Conservation (phyloP, 2,113 vertebrate genomes). For the Tragulus kanchil region DNA sequence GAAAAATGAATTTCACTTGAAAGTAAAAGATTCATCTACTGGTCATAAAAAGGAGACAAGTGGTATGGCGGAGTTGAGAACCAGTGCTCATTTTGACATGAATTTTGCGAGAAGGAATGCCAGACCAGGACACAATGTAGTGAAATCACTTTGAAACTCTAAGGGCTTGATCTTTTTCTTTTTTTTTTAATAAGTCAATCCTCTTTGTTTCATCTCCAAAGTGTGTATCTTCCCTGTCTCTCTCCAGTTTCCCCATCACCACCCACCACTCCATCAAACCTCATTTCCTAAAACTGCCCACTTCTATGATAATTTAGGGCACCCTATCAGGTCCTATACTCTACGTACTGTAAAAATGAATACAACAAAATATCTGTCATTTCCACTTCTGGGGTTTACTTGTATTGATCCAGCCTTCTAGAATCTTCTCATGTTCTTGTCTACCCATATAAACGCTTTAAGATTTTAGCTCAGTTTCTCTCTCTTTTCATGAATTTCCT, state of each 20-base stretch:
- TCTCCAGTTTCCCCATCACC: not conserved
- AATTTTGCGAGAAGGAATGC: not conserved
- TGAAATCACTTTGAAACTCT: not conserved
- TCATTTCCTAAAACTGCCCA: not conserved
- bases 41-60: not conserved
- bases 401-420: not conserved
- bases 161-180: not conserved
- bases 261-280: not conserved
- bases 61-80: not conserved
- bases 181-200: not conserved
- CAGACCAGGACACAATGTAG: not conserved
- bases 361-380: not conserved
- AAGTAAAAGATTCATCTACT: not conserved
- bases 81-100: not conserved
- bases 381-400: not conserved
- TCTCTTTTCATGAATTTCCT: not conserved
- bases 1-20: constrained; percentile 36
- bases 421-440: not conserved
- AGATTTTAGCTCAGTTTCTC: not conserved
- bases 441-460: not conserved
- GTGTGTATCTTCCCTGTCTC: not conserved
- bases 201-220: not conserved
- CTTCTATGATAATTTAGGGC: not conserved
- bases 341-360: not conserved
- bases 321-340: not conserved